Evolutionary conservation across 2,888 invertebrate genomes (phyloP).

Genomic region (Eremobia ochroleuca): DNA sequence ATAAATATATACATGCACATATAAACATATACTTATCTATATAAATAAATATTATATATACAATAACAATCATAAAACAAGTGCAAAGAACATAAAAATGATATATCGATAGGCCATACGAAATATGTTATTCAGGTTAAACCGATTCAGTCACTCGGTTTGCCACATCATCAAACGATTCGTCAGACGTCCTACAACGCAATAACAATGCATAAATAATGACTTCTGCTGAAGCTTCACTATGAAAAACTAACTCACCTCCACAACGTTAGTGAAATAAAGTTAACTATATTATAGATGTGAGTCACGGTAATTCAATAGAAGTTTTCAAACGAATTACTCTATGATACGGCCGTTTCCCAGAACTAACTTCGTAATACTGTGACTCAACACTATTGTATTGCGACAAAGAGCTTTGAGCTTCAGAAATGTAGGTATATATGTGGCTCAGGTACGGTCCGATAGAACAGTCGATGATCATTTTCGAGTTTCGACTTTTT

Average conservation of each 20-base stretch:
- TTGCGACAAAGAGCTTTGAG: slow-evolving; percentile 38
- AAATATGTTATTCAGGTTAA: background rate
- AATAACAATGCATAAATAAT: slow-evolving; percentile 22
- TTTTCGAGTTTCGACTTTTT: background rate
- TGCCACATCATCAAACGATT: slow-evolving; percentile 18
- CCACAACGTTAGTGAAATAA: slow-evolving; percentile 6
- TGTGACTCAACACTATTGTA: slow-evolving; percentile 64
- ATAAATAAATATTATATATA: too few relatives aligned
- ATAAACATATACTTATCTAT: too few relatives aligned
- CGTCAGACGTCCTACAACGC: slow-evolving; percentile 9
- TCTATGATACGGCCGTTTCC: slow-evolving; percentile 60
- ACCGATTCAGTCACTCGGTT: background rate
- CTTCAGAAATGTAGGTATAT: slow-evolving; percentile 26
- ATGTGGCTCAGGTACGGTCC: background rate
- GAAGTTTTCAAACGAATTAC: slow-evolving; percentile 61
- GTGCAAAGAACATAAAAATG: too few relatives aligned
- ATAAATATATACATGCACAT: too few relatives aligned
- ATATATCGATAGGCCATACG: too few relatives aligned
- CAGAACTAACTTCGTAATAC: slow-evolving; percentile 65
- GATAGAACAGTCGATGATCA: background rate
- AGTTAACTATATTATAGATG: slow-evolving; percentile 41
- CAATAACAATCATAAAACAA: too few relatives aligned
- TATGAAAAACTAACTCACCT: slow-evolving; percentile 3
- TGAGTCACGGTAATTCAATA: slow-evolving; percentile 70
- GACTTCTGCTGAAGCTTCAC: slow-evolving; percentile 30